These are phyloP conservation scores for Echinometra lucunter DNA, from an alignment of 53 echinoderm and acorn worm species.

Conservation along the genomic window DNA sequence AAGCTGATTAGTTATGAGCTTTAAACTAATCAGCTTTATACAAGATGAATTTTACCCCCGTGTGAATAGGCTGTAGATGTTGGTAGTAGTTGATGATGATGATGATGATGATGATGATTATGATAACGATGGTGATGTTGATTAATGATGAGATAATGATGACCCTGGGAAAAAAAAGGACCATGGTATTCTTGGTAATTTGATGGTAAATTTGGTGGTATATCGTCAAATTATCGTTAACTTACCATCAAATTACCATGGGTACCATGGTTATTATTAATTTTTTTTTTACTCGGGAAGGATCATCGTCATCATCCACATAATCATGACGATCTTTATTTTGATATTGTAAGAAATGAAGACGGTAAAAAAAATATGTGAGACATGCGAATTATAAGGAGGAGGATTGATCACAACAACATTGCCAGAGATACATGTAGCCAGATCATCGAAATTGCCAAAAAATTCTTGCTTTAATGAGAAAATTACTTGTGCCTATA, in stretches of 20 bases:
- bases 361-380: background rate
- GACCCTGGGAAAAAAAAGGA: no score
- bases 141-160: background rate
- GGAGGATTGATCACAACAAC: background rate
- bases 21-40: no score
- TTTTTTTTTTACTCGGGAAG: no score
- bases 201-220: no score
- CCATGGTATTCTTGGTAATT: no score
- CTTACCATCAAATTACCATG: no score
- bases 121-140: conserved; percentile 16
- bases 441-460: background rate
- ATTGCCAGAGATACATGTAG: background rate
- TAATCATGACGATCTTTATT: no score
- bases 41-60: no score
- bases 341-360: background rate
- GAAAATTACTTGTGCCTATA: background rate
- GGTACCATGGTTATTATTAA: no score
- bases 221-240: no score
- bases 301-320: no score
- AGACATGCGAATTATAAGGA: background rate
- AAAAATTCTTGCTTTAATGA: background rate
- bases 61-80: background rate
- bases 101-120: conserved; percentile 9
- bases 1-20: no score
- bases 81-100: background rate